phyloP scores from a whole-genome alignment of 2,797 vertebrate species.

The Nothura maculosa region DNA sequence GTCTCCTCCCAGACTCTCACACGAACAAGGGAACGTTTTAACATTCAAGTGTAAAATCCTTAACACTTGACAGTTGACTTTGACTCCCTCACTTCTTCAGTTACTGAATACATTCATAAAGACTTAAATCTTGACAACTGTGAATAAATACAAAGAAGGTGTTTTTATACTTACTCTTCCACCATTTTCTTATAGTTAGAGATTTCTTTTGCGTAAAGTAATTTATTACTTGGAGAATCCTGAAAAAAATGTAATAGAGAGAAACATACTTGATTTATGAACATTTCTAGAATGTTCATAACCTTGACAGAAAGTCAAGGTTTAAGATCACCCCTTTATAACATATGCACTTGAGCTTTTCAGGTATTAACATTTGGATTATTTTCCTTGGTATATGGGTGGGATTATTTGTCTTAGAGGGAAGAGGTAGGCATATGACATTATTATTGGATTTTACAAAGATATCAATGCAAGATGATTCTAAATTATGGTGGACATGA shows the following conservation, averaged over 20 bases:
- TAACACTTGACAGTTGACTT: neutral
- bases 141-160: neutral
- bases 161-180: constrained; percentile 91
- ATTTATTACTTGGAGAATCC: constrained; percentile 99
- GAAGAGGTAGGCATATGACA: neutral
- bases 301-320: neutral
- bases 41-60: neutral
- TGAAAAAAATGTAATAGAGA: constrained; percentile 68
- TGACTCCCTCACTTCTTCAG: neutral
- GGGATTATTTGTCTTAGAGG: neutral
- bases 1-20: neutral
- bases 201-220: constrained; percentile 99
- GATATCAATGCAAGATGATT: neutral
- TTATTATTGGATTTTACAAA: constrained; percentile 1
- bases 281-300: neutral
- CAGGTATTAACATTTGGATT: neutral
- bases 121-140: neutral
- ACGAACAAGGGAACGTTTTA: neutral
- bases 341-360: neutral
- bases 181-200: constrained; percentile 99
- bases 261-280: constrained; percentile 12
- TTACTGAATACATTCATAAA: neutral
- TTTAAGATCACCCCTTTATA: neutral
- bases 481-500: neutral
- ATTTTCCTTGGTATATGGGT: neutral